These are phyloP conservation scores for Diloba caeruleocephala DNA, from an alignment of 2,888 invertebrate genomes.

Conservation along the genomic window DNA sequence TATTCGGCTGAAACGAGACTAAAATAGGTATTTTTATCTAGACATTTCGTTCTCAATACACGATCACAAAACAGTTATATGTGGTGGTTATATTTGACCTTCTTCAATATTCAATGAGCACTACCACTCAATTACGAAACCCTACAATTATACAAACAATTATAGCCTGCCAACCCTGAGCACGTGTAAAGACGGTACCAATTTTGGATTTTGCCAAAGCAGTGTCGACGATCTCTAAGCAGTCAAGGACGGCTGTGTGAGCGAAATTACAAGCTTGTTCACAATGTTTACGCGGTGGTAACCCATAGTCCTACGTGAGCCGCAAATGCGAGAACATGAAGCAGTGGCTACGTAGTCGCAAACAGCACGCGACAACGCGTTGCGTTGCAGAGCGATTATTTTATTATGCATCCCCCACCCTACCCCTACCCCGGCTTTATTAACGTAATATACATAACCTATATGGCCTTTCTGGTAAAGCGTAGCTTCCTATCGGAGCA, in stretches of 20 bases:
- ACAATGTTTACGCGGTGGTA: constrained; percentile 4
- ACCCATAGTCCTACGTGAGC: background rate
- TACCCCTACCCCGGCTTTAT: too few relatives aligned
- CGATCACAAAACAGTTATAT: background rate
- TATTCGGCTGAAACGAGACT: too few relatives aligned
- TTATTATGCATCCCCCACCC: too few relatives aligned
- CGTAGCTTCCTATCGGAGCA: too few relatives aligned
- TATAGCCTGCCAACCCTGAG: constrained; percentile 29
- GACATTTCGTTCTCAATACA: too few relatives aligned
- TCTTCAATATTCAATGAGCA: constrained; percentile 6
- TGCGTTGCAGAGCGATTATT: background rate
- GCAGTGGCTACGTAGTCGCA: too few relatives aligned
- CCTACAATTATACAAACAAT: constrained; percentile 30
- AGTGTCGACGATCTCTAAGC: constrained; percentile 60
- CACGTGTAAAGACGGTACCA: constrained; percentile 50
- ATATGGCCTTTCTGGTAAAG: too few relatives aligned
- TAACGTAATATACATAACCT: too few relatives aligned
- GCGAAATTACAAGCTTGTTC: constrained; percentile 25
- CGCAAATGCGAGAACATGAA: background rate
- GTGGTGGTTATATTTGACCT: background rate
- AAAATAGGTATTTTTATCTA: too few relatives aligned
- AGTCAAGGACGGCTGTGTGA: constrained; percentile 62
- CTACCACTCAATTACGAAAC: constrained; percentile 18
- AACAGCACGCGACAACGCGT: background rate
- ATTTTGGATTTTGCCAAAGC: constrained; percentile 58